Evolutionary conservation across 2,888 invertebrate species (phyloP).

Genomic region (Lepidonotus clava): DNA sequence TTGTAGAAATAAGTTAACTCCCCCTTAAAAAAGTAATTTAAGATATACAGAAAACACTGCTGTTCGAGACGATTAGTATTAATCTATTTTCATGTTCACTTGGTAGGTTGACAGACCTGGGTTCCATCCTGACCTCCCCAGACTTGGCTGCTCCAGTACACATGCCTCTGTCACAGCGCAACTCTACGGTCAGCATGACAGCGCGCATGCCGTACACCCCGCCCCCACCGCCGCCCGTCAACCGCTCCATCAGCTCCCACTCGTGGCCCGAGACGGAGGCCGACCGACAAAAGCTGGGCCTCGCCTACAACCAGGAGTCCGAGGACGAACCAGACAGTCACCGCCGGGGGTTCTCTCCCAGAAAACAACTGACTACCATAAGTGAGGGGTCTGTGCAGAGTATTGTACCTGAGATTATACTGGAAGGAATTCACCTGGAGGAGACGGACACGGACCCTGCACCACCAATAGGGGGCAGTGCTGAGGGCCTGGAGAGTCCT

Average conservation of each 20-base stretch:
- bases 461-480: background rate
- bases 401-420: background rate
- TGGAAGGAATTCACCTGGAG: background rate
- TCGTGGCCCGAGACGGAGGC: constrained; percentile 44
- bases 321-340: background rate
- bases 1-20: no score
- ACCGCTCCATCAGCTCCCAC: constrained; percentile 13
- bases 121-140: background rate
- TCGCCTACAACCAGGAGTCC: background rate
- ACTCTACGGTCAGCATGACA: no score
- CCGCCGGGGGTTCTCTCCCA: background rate
- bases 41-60: no score
- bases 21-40: no score
- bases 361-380: background rate
- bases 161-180: background rate
- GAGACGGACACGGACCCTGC: background rate
- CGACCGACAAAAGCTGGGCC: background rate
- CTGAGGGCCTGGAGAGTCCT: no score
- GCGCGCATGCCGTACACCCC: no score
- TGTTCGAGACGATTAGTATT: no score
- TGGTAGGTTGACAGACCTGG: constrained; percentile 34
- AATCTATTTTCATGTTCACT: background rate
- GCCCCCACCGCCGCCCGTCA: background rate
- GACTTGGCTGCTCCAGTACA: background rate
- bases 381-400: background rate